Evolutionary conservation across 2,888 invertebrate species (phyloP), one percentile per base, ranked within the genome.

Genomic region (Homarus gammarus): DNA sequence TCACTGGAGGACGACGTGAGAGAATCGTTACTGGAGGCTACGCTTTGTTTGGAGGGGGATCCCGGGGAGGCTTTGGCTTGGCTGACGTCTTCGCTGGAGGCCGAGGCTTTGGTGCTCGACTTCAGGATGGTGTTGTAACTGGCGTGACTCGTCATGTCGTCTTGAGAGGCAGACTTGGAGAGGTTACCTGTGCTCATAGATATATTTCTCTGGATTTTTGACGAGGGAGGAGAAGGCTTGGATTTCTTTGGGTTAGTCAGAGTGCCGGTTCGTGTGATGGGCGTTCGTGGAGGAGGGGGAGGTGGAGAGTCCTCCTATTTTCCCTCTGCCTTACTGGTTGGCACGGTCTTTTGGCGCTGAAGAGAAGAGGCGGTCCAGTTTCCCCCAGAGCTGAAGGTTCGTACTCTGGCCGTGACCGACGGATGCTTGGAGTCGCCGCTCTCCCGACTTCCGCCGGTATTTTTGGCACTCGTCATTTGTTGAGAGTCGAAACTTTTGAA

Each of bases 1-100:
- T n/a, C 91, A 77, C 92, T 93, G 33, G 92, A 92, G 73, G 92
- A 92, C 3, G 93, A 93, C 22, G 92, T 92, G 27, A 93, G 87
- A 27, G 93, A 93, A 82, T 93, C 93, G 75, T 92, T 92, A 56
- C 92, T 93, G 18, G 93, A 93, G 33, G 92, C 87, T 51, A 91
- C 68, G 75, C 90, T 90, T 82, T 85, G 86, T 79, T 92, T 92
- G 10, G 91, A 92, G 36, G 92, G 90, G 49, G 91, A n/a, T 27
- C 84, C 90, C 12, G 90, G 87, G 64, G 85, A 90, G n/a, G 85
- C 61, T 64, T 88, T 88, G 38, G 70, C 61, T 51, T 73, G 68
- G 22, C 88, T 81, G 31, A 91, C 51, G 51, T 91, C 91, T 72
- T 91, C 91, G 27, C 79, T 90, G n/a, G 91, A 91, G 15, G 84